Evolutionary conservation across 1,140 invertebrate genomes (phyloP).

Genomic region (Adelges cooleyi): DNA sequence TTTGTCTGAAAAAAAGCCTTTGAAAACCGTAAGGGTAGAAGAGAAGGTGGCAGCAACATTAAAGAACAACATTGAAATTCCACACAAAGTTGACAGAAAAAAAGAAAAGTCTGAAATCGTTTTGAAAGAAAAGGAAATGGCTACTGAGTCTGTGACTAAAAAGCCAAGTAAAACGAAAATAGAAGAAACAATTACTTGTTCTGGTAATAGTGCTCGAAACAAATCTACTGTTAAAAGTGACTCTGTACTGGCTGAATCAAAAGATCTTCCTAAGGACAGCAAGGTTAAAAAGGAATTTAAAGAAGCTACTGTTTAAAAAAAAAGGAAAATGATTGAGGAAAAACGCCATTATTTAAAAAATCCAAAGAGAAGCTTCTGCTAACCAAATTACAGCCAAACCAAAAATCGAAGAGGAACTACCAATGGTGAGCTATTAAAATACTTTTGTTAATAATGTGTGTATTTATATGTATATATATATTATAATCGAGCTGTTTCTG

Average conservation of each 20-base stretch:
- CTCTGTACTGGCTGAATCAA: background rate
- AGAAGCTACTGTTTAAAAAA: background rate
- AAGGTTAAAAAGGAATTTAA: constrained; percentile 21
- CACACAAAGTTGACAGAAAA: background rate
- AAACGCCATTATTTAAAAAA: constrained; percentile 10
- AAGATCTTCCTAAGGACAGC: background rate
- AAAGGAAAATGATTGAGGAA: background rate
- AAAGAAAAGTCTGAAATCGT: too few relatives aligned
- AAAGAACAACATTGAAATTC: too few relatives aligned
- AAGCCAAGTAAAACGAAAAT: background rate
- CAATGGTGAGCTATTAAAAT: background rate
- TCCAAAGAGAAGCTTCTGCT: background rate
- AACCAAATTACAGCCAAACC: background rate
- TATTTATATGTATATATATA: too few relatives aligned
- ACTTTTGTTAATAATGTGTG: background rate
- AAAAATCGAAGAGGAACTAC: background rate
- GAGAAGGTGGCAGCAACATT: too few relatives aligned
- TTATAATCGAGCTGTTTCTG: too few relatives aligned
- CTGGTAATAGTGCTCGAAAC: background rate
- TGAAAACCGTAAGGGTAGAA: too few relatives aligned
- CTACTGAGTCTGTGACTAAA: too few relatives aligned
- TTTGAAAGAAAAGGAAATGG: too few relatives aligned
- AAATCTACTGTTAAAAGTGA: background rate
- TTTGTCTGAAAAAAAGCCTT: too few relatives aligned
- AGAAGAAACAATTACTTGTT: too few relatives aligned